These are phyloP conservation scores for Lucinisca nassula DNA, from an alignment of 2,888 invertebrate genomes.

Conservation along the genomic window DNA sequence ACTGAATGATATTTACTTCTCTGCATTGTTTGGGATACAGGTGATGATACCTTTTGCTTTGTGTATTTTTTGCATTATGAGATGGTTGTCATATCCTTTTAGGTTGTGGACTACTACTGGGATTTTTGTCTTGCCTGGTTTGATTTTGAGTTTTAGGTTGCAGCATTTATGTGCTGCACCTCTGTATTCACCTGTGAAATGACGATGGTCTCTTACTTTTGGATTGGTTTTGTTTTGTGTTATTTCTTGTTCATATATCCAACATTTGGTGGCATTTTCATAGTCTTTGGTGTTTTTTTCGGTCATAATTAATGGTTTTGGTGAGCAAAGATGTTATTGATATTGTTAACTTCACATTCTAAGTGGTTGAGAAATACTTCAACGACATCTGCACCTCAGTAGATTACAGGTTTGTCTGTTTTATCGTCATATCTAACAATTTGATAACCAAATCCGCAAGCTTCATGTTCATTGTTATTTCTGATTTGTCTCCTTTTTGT, in stretches of 20 bases:
- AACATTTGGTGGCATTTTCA: slow-evolving; percentile 20
- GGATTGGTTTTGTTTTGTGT: not conserved
- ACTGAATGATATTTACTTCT: slow-evolving; percentile 3
- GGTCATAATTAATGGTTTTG: slow-evolving; percentile 35
- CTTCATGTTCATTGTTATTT: slow-evolving; percentile 41
- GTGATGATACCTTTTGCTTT: not conserved
- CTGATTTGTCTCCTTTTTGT: slow-evolving; percentile 8
- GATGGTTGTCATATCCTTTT: not conserved
- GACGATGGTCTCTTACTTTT: slow-evolving; percentile 45
- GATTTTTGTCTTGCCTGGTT: no score
- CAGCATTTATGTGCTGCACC: slow-evolving; percentile 33
- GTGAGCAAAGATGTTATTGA: slow-evolving; percentile 31
- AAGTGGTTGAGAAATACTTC: slow-evolving; percentile 38
- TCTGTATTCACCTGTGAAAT: slow-evolving; percentile 41
- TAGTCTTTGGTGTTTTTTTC: slow-evolving; percentile 26
- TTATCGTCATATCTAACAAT: slow-evolving; percentile 18
- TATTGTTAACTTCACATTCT: slow-evolving; percentile 31
- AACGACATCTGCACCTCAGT: slow-evolving; percentile 13
- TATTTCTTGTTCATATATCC: no score
- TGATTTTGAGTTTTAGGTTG: no score
- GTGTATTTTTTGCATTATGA: not conserved
- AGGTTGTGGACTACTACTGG: no score
- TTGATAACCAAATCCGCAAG: slow-evolving; percentile 47
- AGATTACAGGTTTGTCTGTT: slow-evolving; percentile 9
- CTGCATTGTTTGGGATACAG: not conserved